These are phyloP conservation scores for Polypterus bichir DNA, from an alignment of 2,113 vertebrate species.

Conservation along the genomic window DNA sequence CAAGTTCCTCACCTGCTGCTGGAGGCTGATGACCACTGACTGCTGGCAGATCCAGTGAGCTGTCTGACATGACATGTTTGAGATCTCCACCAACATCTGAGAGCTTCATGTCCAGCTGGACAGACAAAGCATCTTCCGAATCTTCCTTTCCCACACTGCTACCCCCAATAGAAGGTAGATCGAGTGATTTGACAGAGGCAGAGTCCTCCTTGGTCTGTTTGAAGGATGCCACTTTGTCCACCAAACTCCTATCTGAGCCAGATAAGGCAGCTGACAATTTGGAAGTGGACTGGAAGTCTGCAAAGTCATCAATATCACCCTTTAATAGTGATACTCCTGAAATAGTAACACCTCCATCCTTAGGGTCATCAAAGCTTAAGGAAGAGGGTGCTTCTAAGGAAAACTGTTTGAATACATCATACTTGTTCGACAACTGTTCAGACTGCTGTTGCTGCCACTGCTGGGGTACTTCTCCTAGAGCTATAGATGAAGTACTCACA, in stretches of 20 bases:
- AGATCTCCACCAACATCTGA: conserved; percentile 92
- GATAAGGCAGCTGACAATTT: conserved; percentile 69
- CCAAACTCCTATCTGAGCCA: conserved; percentile 68
- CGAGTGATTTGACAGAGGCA: conserved; percentile 86
- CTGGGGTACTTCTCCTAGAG: conserved; percentile 25
- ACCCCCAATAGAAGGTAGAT: conserved; percentile 91
- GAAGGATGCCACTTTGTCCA: conserved; percentile 81
- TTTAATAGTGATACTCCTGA: conserved; percentile 44
- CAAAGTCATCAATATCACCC: conserved; percentile 76
- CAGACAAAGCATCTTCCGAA: conserved; percentile 89
- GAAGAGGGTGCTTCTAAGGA: conserved; percentile 63
- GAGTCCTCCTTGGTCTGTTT: conserved; percentile 92
- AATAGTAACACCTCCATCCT: conserved; percentile 49
- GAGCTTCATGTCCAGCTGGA: conserved; percentile 97
- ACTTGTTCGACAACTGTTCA: conserved; percentile 55
- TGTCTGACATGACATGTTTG: conserved; percentile 98
- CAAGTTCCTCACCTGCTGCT: conserved; percentile 98
- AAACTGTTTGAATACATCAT: conserved; percentile 81
- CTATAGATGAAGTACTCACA: conserved; percentile 25
- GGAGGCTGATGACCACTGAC: conserved; percentile 91
- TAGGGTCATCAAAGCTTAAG: conserved; percentile 58
- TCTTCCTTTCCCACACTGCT: conserved; percentile 93
- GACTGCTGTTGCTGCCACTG: conserved; percentile 29
- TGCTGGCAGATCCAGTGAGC: conserved; percentile 95
- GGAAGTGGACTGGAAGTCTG: conserved; percentile 74